Percentiles rank a stretch among this genome's conserved stretches.
phyloP scores from a whole-genome alignment of 2,797 vertebrate species.

The Paramormyrops hopkinsi region DNA sequence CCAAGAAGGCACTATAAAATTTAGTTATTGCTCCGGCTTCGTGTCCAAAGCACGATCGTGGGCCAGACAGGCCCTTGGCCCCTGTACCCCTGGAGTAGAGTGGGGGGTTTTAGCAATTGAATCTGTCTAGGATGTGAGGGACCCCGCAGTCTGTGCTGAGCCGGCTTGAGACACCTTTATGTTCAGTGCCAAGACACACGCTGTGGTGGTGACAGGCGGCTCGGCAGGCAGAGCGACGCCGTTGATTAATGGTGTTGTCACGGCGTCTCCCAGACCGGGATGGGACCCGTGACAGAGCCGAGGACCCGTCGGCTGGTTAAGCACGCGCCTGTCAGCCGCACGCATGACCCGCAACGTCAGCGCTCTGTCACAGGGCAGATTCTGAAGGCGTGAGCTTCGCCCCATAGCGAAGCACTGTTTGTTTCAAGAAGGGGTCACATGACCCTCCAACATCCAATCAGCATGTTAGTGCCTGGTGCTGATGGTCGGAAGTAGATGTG shows the following conservation, averaged over 20 bases:
- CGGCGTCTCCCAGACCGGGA: not conserved
- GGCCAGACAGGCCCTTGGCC: not conserved
- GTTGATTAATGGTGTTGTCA: slow-evolving; percentile 3
- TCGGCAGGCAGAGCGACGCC: not conserved
- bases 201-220: not conserved
- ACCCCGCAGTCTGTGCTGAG: not conserved
- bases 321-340: not conserved
- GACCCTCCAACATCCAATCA: not conserved
- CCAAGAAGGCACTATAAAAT: not conserved
- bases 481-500: not conserved
- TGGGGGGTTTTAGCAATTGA: not conserved
- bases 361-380: not conserved
- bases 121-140: not conserved
- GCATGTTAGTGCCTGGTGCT: not conserved
- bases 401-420: not conserved
- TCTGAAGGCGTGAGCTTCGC: not conserved
- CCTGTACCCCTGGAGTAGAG: not conserved
- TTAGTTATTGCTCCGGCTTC: not conserved
- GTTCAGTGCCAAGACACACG: not conserved
- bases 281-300: not conserved
- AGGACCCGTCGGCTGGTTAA: slow-evolving; percentile 13
- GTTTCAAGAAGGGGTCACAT: not conserved
- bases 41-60: not conserved
- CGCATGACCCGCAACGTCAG: not conserved
- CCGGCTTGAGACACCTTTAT: not conserved